phyloP scores from a whole-genome alignment of 2,888 invertebrate species.

The Xylota segnis region DNA sequence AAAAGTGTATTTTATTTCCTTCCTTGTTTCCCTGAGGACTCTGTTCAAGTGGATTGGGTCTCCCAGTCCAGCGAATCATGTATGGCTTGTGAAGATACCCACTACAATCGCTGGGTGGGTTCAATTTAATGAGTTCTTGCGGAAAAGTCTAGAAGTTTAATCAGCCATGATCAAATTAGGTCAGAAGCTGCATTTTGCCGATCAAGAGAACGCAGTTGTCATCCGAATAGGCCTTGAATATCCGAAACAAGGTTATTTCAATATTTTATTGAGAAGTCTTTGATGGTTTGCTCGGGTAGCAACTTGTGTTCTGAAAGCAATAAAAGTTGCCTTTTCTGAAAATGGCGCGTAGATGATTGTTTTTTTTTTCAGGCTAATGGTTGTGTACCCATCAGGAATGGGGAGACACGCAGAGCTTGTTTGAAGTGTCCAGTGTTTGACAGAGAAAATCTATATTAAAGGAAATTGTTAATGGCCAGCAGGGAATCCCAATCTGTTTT shows the following conservation, averaged over 20 bases:
- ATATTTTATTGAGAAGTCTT: not conserved
- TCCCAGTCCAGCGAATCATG: not conserved
- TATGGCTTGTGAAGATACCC: not conserved
- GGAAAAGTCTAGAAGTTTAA: conserved; percentile 39
- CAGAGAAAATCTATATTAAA: too few species aligned
- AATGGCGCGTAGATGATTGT: conserved; percentile 53
- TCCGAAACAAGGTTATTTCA: not conserved
- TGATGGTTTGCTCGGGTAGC: not conserved
- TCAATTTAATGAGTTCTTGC: not conserved
- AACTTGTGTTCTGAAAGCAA: not conserved
- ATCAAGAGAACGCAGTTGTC: conserved; percentile 23
- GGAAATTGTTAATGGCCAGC: too few species aligned
- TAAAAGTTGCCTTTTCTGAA: conserved; percentile 12
- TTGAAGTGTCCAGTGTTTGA: not conserved
- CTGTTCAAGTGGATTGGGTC: not conserved
- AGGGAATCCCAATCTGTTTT: too few species aligned
- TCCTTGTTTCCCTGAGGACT: conserved; percentile 11
- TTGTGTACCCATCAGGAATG: not conserved
- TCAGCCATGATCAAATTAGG: conserved; percentile 48
- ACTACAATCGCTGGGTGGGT: not conserved
- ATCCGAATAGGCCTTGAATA: not conserved
- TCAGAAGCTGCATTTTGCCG: conserved; percentile 46
- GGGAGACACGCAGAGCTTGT: not conserved
- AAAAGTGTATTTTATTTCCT: not conserved
- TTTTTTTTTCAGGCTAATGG: not conserved